Evolutionary conservation across 2,113 vertebrate species (phyloP), one percentile per base, ranked within the genome.

Genomic region (Platichthys stellatus): DNA sequence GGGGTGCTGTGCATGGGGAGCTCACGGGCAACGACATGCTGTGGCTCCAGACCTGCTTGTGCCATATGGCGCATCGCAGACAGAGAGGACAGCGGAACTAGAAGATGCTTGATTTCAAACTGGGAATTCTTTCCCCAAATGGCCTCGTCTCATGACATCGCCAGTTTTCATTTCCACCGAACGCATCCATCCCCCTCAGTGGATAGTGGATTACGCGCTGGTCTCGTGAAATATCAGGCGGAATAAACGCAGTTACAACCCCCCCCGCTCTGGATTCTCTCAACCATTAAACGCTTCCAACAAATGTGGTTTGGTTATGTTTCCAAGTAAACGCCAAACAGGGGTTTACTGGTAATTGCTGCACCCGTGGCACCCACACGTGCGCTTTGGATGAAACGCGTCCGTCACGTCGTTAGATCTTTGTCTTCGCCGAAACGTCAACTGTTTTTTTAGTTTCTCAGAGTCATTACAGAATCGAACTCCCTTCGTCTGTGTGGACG

Each of bases 301-400:
- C 12, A 51, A 1, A 11, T 18, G 1, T 26, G 14, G 12, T 63
- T 74, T 28, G 4, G 2, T 21, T 26, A 2, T 64, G 10, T 54
- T 10, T n/a, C 18, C 51, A 54, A 49, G 15, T 4, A 4, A 17
- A 49, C 17, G 45, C 51, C 51, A 54, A n/a, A 21, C 8, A 9
- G 1, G 4, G 45, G 13, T 15, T 6, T 17, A 1, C 2, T n/a
- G 10, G 18, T 47, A 14, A 24, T 49, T 14, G 47, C 0, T 40
- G 81, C 60, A 26, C 49, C 8, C 0, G 0, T 43, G 51, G 72
- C 58, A 40, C 68, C 11, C 14, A n/a, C 15, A 20, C 56, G 68
- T 47, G 45, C 65, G 82, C 66, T 38, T 58, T 75, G 72, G 80
- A 80, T 58, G 31, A 43, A 78, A 81, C 1, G 59, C 8, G 51